Conservation (phyloP, 2,888 invertebrate species). For the Hartigia nigra region DNA sequence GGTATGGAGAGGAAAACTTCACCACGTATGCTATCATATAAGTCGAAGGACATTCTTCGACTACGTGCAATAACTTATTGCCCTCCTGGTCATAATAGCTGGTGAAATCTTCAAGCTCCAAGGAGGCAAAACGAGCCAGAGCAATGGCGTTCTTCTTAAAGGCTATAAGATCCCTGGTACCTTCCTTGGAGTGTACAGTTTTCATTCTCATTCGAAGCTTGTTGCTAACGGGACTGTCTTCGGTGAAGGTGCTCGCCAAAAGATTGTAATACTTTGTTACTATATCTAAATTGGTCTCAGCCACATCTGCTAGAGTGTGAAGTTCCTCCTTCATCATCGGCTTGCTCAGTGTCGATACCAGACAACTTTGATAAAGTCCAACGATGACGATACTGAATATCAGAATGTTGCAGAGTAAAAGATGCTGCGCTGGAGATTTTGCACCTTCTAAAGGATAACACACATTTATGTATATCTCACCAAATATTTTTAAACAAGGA, state of each 20-base stretch:
- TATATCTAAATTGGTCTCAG: conserved; percentile 32
- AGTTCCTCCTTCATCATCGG: conserved; percentile 44
- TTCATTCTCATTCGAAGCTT: conserved; percentile 20
- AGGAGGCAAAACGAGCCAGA: conserved; percentile 21
- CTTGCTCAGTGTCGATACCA: conserved; percentile 45
- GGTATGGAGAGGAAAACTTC: conserved; percentile 35
- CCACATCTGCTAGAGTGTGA: conserved; percentile 41
- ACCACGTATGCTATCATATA: conserved; percentile 40
- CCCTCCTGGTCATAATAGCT: conserved; percentile 38
- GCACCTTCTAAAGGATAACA: conserved; percentile 38
- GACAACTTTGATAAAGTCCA: conserved; percentile 42
- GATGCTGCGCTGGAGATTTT: conserved; percentile 30
- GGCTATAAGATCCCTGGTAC: conserved; percentile 34
- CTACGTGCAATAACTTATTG: conserved; percentile 33
- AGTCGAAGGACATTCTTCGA: conserved; percentile 40
- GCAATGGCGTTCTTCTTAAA: conserved; percentile 25
- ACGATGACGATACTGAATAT: conserved; percentile 40
- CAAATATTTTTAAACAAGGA: conserved; percentile 14
- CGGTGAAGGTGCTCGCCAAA: conserved; percentile 26
- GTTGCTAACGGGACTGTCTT: conserved; percentile 20
- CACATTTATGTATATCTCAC: conserved; percentile 29
- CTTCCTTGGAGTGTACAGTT: conserved; percentile 8
- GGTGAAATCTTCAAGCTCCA: conserved; percentile 29
- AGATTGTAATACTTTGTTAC: conserved; percentile 50
- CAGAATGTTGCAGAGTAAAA: conserved; percentile 37